Percentiles rank a stretch among this genome's conserved stretches.
Conservation (phyloP, 64 coral and sea anemone species). For the Acropora yongei region DNA sequence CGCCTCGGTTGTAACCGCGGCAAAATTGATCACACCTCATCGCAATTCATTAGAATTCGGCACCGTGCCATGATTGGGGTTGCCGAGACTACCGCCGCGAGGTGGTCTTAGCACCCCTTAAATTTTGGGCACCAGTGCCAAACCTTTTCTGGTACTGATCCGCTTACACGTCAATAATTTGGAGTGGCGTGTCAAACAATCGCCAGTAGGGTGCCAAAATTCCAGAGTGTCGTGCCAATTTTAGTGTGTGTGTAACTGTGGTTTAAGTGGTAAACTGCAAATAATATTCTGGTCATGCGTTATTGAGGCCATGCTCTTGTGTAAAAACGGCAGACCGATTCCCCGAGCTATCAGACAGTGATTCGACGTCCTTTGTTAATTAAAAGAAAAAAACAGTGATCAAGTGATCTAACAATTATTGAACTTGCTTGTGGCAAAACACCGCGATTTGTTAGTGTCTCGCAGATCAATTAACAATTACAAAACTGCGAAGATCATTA, state of each 20-base stretch:
- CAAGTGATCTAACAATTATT: too few species aligned
- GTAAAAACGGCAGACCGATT: too few species aligned
- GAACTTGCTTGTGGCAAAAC: too few species aligned
- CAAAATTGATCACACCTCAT: background rate
- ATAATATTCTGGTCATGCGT: too few species aligned
- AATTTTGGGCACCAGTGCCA: background rate
- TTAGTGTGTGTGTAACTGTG: slow-evolving; percentile 22
- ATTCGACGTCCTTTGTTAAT: too few species aligned
- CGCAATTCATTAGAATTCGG: background rate
- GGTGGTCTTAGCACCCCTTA: background rate
- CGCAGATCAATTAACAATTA: too few species aligned
- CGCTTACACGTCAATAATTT: background rate
- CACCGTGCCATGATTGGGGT: background rate
- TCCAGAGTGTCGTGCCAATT: background rate
- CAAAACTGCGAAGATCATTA: too few species aligned
- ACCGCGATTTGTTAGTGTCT: too few species aligned
- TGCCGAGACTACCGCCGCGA: background rate
- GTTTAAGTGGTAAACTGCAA: background rate
- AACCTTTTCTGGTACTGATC: background rate
- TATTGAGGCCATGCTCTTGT: too few species aligned
- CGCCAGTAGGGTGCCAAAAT: background rate
- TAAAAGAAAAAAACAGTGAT: too few species aligned
- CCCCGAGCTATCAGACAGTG: too few species aligned
- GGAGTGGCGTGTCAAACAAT: slow-evolving; percentile 27
- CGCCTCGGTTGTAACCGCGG: background rate